Base-by-base conservation (phyloP, 2,797 vertebrate species). In the Discoglossus pictus region DNA sequence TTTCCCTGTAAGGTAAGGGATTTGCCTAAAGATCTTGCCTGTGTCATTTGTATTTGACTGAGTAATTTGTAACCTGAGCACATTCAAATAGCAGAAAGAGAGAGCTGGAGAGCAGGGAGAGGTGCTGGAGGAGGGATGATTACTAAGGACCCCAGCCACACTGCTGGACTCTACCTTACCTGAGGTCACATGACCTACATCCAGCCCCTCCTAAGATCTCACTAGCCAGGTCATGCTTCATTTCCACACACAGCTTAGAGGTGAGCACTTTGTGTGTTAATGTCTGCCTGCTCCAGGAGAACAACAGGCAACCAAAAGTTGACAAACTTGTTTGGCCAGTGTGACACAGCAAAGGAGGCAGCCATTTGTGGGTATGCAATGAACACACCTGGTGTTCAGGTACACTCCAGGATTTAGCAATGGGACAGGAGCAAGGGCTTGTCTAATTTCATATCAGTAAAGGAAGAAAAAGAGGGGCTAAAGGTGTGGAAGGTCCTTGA, bases 271-370 rank as follows among this genome's bases (percentile, higher is more conserved):
- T 44, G 39, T 25, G 47, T 61, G 25, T 34, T 23, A 50, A 23
- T 53, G 21, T 13, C 27, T 68, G 36, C n/a, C 21, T 15, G 27
- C 16, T 24, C 21, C 11, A 9, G 24, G 16, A 27, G 38, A 20
- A 20, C 24, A 66, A 21, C 47, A 42, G 51, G 52, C 42, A 25
- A 11, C 43, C 17, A 53, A 50, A 62, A 69, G 67, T 69, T 62
- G 67, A 53, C 51, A 48, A 62, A 69, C 67, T 62, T 20, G 67
- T 69, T 69, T 39, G 50, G 54, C 58, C 25, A 21, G 66, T 62
- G 56, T 69, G 67, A 69, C 59, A 50, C 50, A 17, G 59, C 34
- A 39, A 2, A 25, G 50, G 40, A 43, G 43, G 67, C 39, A 60
- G 59, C 50, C 43, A 62, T 62, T 59, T 21, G 42, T 35, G 20